phyloP scores from a whole-genome alignment of 2,113 vertebrate genomes.

The Entelurus aequoreus region DNA sequence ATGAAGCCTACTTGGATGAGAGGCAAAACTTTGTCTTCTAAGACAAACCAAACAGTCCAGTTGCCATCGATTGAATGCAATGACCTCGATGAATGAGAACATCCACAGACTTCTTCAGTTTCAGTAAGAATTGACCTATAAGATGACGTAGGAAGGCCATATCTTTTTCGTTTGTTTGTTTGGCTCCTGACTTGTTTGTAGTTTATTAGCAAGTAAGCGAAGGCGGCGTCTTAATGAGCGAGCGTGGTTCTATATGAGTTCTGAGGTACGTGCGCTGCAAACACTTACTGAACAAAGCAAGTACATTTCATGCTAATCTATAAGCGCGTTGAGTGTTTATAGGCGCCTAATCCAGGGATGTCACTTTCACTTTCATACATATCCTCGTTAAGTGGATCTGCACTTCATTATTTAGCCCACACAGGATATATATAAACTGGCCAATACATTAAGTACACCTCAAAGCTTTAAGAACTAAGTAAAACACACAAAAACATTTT shows the following conservation, averaged over 20 bases:
- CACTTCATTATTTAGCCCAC: neutral
- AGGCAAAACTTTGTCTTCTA: no score
- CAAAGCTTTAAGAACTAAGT: no score
- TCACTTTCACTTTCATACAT: constrained; percentile 38
- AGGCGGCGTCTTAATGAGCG: constrained; percentile 46
- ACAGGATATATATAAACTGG: neutral
- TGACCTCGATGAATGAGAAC: no score
- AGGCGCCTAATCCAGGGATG: constrained; percentile 26
- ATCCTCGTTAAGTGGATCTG: constrained; percentile 1
- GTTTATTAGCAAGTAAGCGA: constrained; percentile 39
- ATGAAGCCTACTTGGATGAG: no score
- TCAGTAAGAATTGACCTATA: constrained; percentile 2
- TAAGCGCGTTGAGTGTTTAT: constrained; percentile 7
- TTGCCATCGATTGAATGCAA: no score
- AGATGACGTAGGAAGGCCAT: neutral
- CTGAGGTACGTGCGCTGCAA: constrained; percentile 40
- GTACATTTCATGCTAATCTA: constrained; percentile 51
- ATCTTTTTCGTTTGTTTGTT: constrained; percentile 20
- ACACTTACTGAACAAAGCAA: constrained; percentile 46
- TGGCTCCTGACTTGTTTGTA: constrained; percentile 42
- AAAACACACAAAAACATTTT: no score
- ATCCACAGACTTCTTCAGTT: no score
- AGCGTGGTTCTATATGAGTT: constrained; percentile 33
- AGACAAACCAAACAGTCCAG: no score
- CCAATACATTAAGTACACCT: neutral